Evolutionary conservation across 2,888 invertebrate species (phyloP).

Genomic region (Dryadula phaetusa): DNA sequence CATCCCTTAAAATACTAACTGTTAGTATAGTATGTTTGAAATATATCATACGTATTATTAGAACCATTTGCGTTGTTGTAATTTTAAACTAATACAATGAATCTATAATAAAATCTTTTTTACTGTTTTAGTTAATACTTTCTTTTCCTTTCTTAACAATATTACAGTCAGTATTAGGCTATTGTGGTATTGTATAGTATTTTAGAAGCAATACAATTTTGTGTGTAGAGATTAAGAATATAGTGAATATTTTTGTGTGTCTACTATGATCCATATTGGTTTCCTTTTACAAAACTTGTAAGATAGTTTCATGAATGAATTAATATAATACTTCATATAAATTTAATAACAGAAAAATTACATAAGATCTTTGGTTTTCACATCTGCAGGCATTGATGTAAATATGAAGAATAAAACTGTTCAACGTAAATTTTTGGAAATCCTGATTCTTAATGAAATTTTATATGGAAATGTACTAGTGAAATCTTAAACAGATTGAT

Average conservation of each 20-base stretch:
- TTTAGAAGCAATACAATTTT: background rate
- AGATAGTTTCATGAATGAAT: background rate
- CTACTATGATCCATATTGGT: background rate
- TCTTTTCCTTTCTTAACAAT: background rate
- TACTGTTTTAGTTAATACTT: background rate
- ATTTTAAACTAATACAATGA: background rate
- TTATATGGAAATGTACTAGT: too few species aligned
- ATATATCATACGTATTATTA: slow-evolving; percentile 7
- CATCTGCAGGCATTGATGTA: too few species aligned
- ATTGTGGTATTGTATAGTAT: background rate
- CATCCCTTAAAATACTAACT: slow-evolving; percentile 46
- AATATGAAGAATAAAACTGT: too few species aligned
- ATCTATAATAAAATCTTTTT: background rate
- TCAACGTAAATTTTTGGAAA: too few species aligned
- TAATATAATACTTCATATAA: background rate
- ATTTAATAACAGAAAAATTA: background rate
- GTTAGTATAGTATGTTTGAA: slow-evolving; percentile 23
- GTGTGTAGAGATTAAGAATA: background rate
- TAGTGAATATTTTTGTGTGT: background rate
- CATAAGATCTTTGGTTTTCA: background rate
- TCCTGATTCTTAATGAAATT: too few species aligned
- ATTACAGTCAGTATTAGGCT: background rate
- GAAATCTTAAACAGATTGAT: too few species aligned
- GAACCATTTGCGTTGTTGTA: background rate
- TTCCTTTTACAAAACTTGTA: background rate